Evolutionary conservation across 2,888 invertebrate genomes (phyloP).

Genomic region (Eristalinus sepulchralis): DNA sequence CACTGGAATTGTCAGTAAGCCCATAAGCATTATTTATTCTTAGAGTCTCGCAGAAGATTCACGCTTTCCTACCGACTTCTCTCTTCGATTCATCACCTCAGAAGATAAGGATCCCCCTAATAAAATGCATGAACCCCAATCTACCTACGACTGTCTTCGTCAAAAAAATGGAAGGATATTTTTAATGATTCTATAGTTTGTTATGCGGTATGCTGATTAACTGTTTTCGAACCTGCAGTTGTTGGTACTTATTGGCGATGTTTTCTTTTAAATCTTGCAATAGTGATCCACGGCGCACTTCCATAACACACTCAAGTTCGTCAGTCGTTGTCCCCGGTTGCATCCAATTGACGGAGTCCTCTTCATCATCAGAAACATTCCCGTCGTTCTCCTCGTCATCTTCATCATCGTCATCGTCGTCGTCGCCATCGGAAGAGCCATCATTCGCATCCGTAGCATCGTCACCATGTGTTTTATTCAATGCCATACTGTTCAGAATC

Average conservation of each 20-base stretch:
- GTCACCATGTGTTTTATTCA: slow-evolving; percentile 33
- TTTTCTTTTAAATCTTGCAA: slow-evolving; percentile 76
- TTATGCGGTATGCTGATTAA: not conserved
- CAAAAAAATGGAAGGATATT: not conserved
- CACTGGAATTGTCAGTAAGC: no score
- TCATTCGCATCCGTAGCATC: slow-evolving; percentile 8
- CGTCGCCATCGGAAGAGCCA: slow-evolving; percentile 27
- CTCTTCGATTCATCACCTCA: no score
- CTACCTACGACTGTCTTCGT: slow-evolving; percentile 19
- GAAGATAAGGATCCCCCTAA: no score
- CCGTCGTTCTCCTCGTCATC: slow-evolving; percentile 66
- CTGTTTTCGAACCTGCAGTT: slow-evolving; percentile 70
- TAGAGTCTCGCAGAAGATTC: no score
- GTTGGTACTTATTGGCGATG: slow-evolving; percentile 72
- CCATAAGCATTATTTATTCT: no score
- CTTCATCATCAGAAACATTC: slow-evolving; percentile 52
- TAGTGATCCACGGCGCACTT: slow-evolving; percentile 74
- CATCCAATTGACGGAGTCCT: slow-evolving; percentile 76
- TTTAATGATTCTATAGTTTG: not conserved
- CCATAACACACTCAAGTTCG: slow-evolving; percentile 75
- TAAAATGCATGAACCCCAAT: not conserved
- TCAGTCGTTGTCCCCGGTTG: slow-evolving; percentile 77
- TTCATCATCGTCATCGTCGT: slow-evolving; percentile 57
- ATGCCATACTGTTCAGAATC: slow-evolving; percentile 42
- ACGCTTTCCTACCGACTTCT: no score